Conservation (phyloP, 2,888 invertebrate genomes). For the Chymomyza caudatula region DNA sequence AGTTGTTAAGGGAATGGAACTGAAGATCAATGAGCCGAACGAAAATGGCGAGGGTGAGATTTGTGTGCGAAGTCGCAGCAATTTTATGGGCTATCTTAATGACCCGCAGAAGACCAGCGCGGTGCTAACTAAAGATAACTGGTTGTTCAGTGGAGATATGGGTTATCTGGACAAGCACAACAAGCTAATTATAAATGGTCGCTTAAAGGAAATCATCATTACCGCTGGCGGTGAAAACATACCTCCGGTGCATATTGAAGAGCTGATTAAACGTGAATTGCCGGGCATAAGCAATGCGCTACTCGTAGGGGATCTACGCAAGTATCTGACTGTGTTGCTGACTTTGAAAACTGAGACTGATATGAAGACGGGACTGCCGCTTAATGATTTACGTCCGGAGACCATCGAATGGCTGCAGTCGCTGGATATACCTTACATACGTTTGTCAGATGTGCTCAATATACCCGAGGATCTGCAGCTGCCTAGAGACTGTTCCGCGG, state of each 20-base stretch:
- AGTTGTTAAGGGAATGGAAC: slow-evolving; percentile 82
- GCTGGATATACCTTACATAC: slow-evolving; percentile 82
- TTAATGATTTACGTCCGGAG: slow-evolving; percentile 83
- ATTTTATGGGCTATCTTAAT: slow-evolving; percentile 94
- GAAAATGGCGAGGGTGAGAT: slow-evolving; percentile 89
- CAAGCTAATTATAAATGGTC: slow-evolving; percentile 86
- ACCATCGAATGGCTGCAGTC: slow-evolving; percentile 85
- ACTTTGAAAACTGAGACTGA: slow-evolving; percentile 90
- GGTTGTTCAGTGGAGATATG: slow-evolving; percentile 93
- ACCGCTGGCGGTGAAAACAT: slow-evolving; percentile 97
- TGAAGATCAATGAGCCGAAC: slow-evolving; percentile 84
- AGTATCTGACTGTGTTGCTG: slow-evolving; percentile 90
- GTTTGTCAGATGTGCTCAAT: slow-evolving; percentile 82
- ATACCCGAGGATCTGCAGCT: slow-evolving; percentile 54
- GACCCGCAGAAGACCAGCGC: slow-evolving; percentile 85
- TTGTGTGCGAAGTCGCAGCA: slow-evolving; percentile 86
- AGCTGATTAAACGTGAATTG: slow-evolving; percentile 85
- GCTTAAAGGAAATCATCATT: slow-evolving; percentile 89
- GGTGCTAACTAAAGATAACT: slow-evolving; percentile 86
- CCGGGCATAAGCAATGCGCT: slow-evolving; percentile 88
- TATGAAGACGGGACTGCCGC: slow-evolving; percentile 83
- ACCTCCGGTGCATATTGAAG: slow-evolving; percentile 91
- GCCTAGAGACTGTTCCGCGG: slow-evolving; percentile 72
- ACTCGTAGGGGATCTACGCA: slow-evolving; percentile 90
- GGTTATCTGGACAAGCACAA: slow-evolving; percentile 87